phyloP scores from a whole-genome alignment of 2,888 invertebrate genomes.

The Diarsia rubi region DNA sequence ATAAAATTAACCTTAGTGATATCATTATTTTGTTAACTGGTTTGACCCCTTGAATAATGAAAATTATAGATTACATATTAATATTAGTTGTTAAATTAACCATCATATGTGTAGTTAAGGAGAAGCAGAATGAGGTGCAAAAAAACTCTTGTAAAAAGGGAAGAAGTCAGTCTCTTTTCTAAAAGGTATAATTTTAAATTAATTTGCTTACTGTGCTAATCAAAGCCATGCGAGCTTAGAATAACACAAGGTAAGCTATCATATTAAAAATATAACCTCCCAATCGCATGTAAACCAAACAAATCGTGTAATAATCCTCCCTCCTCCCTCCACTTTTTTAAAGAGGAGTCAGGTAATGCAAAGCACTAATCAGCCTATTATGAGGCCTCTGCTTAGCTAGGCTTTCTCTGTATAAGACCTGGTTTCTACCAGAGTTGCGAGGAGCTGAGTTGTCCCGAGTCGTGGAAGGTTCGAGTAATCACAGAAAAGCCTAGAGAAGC shows the following conservation, averaged over 20 bases:
- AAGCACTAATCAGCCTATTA: background rate
- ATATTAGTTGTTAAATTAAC: slow-evolving; percentile 34
- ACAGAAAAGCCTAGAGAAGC: no score
- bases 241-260: slow-evolving; percentile 1
- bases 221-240: background rate
- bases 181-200: slow-evolving; percentile 34
- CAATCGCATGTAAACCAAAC: background rate
- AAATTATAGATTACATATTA: no score
- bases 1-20: background rate
- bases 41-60: background rate
- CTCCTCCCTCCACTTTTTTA: background rate
- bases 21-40: background rate
- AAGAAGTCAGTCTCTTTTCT: slow-evolving; percentile 38
- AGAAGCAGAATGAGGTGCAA: slow-evolving; percentile 19
- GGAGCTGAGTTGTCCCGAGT: no score
- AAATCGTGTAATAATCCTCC: background rate
- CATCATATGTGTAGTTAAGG: slow-evolving; percentile 11
- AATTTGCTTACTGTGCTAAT: slow-evolving; percentile 38
- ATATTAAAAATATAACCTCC: background rate
- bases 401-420: no score
- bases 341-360: background rate
- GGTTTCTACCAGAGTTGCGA: no score
- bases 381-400: background rate
- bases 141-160: background rate
- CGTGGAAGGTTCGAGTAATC: no score